Conservation (phyloP, 2,113 vertebrate species). For the Cynoglossus semilaevis region DNA sequence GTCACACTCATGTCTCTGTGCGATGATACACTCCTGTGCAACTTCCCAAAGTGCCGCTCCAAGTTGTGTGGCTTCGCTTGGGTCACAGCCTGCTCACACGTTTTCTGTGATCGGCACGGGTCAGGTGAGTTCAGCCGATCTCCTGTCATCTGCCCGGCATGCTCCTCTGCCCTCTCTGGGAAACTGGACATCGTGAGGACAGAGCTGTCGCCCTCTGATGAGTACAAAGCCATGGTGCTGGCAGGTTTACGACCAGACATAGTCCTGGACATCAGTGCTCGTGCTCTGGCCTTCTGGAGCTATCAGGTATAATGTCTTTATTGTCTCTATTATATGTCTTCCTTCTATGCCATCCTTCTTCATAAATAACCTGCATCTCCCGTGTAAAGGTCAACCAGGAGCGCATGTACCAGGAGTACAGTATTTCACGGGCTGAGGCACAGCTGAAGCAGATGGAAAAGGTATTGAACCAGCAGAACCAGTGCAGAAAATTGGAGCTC, state of each 20-base stretch:
- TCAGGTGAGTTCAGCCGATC: slow-evolving; percentile 85
- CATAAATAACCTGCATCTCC: not conserved
- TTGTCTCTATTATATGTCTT: not conserved
- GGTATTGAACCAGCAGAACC: slow-evolving; percentile 83
- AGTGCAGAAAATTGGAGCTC: slow-evolving; percentile 84
- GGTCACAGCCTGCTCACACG: slow-evolving; percentile 88
- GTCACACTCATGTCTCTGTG: slow-evolving; percentile 76
- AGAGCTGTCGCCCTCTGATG: slow-evolving; percentile 84
- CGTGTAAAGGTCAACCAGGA: slow-evolving; percentile 84
- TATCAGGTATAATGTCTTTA: slow-evolving; percentile 78
- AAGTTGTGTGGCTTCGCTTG: slow-evolving; percentile 84
- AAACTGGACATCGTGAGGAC: slow-evolving; percentile 86
- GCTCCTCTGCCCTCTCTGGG: slow-evolving; percentile 83
- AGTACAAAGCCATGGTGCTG: slow-evolving; percentile 88
- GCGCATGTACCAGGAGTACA: slow-evolving; percentile 85
- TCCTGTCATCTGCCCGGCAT: slow-evolving; percentile 84
- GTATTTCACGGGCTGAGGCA: slow-evolving; percentile 79
- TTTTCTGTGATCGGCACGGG: slow-evolving; percentile 89
- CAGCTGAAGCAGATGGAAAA: slow-evolving; percentile 87
- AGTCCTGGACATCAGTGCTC: slow-evolving; percentile 83
- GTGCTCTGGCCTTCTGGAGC: slow-evolving; percentile 86
- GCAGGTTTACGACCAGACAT: slow-evolving; percentile 84
- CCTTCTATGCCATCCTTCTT: not conserved
- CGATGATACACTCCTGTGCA: slow-evolving; percentile 85
- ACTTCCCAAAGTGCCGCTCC: slow-evolving; percentile 82